A percentile compares a stretch with the other conserved stretches of the same genome.
Conservation (phyloP, 2,113 vertebrate species). For the Thryonomys swinderianus region DNA sequence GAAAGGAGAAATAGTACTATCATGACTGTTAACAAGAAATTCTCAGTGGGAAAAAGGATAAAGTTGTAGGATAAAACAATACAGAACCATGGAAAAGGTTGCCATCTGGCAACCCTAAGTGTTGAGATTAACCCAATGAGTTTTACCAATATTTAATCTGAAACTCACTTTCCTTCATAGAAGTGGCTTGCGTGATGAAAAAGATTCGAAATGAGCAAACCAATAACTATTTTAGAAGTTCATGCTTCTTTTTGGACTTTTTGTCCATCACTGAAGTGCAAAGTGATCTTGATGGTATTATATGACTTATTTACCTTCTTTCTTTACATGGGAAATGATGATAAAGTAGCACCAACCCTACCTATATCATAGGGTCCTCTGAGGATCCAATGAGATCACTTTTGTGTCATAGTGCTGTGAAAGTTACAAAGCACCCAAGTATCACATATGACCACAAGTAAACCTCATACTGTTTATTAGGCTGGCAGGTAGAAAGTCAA, state of each 20-base stretch:
- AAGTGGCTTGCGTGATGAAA: neutral
- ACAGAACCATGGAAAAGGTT: neutral
- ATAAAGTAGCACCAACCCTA: neutral
- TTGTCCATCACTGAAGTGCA: neutral
- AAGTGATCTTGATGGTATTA: neutral
- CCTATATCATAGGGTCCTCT: neutral
- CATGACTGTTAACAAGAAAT: neutral
- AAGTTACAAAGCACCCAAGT: neutral
- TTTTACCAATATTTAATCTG: neutral
- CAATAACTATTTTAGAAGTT: neutral
- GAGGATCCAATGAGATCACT: neutral
- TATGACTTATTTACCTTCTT: neutral
- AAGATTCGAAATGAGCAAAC: neutral
- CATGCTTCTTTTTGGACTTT: neutral
- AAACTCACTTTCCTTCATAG: neutral
- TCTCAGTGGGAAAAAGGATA: neutral
- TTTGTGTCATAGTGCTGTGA: constrained; percentile 5
- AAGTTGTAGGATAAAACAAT: neutral
- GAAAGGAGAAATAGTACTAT: neutral
- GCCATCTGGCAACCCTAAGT: neutral
- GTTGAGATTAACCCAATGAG: neutral
- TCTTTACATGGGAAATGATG: neutral
- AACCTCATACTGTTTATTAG: neutral
- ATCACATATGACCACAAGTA: neutral
- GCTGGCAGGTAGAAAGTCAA: neutral